phyloP scores from a whole-genome alignment of 1,140 invertebrate genomes.

The Conopomorpha cramerella region DNA sequence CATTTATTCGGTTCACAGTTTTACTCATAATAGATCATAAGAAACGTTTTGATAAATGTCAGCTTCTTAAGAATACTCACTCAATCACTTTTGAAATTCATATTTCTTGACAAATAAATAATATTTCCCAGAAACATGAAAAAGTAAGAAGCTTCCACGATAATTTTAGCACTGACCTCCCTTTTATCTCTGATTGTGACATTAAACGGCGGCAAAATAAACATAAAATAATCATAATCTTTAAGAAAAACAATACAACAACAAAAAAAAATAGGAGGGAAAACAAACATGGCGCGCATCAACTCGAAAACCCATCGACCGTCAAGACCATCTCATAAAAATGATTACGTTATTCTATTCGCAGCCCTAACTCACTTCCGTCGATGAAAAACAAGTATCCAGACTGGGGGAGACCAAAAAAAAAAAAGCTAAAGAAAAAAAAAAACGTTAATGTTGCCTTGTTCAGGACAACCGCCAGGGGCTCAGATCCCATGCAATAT shows the following conservation, averaged over 20 bases:
- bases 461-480: constrained; percentile 23
- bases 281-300: too few relatives aligned
- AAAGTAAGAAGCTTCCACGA: too few relatives aligned
- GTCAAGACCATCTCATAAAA: constrained; percentile 31
- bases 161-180: too few relatives aligned
- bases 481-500: constrained; percentile 44
- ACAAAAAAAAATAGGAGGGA: constrained; percentile 11
- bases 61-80: too few relatives aligned
- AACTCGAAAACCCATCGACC: constrained; percentile 17
- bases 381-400: constrained; percentile 33
- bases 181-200: neutral
- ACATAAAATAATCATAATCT: neutral
- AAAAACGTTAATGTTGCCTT: constrained; percentile 31
- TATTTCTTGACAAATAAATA: too few relatives aligned
- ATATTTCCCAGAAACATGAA: too few relatives aligned
- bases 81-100: too few relatives aligned
- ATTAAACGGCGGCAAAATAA: neutral
- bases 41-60: too few relatives aligned
- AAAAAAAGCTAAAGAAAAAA: constrained; percentile 28
- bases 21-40: too few relatives aligned
- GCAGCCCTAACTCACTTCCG: constrained; percentile 26
- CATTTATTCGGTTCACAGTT: too few relatives aligned
- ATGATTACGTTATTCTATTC: constrained; percentile 36
- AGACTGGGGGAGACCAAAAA: constrained; percentile 21
- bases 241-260: constrained; percentile 2